Evolutionary conservation across 2,113 vertebrate genomes (phyloP), one percentile per base, ranked within the genome.

Genomic region (Choloepus hoffmanni): DNA sequence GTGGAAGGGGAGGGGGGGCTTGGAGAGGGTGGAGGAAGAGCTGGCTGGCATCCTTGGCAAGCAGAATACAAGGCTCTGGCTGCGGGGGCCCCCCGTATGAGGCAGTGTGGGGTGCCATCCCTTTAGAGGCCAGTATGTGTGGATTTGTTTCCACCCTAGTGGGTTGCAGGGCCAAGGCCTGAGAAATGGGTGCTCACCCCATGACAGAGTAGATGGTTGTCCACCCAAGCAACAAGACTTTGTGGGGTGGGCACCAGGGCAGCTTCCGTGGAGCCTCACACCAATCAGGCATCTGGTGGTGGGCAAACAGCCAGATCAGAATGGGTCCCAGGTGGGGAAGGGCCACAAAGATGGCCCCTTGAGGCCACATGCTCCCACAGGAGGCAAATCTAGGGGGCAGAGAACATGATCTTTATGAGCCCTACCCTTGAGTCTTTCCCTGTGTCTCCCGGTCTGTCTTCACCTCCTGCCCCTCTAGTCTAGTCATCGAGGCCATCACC

Each of bases 261-360:
- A 99, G 99, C 50, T 99, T 99, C 28, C 98, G 98, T 40, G 99
- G 98, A 48, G 97, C 98, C 45, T 98, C 94, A 43, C 99, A 99
- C 99, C 99, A 99, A 26, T 48, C 97, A 16, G 99, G 98, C 65
- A 98, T 98, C 53, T 98, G 96, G 70, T 96, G 98, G 4, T 98
- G 79, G 21, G 98, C 99, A 21, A 99, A 58, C 43, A 99, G 97
- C 94, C 98, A 99, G 11, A 99, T 98, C 0, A 98, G 97, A 40
- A 99, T 77, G 19, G 99, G 99, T 10, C 99, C 99, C 7, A 99
- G 60, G 11, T 99, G 99, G 53, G 99, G 99, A 84, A 99, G 98
- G 88, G 98, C 97, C 0, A 99, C 98, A 84, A 99, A 98, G 33
- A 99, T 98, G 82, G 98, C 63, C 83, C 98, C 86, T 5, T 99